These are phyloP conservation scores for Phalera bucephala DNA, from an alignment of 2,888 invertebrate species.

Conservation along the genomic window DNA sequence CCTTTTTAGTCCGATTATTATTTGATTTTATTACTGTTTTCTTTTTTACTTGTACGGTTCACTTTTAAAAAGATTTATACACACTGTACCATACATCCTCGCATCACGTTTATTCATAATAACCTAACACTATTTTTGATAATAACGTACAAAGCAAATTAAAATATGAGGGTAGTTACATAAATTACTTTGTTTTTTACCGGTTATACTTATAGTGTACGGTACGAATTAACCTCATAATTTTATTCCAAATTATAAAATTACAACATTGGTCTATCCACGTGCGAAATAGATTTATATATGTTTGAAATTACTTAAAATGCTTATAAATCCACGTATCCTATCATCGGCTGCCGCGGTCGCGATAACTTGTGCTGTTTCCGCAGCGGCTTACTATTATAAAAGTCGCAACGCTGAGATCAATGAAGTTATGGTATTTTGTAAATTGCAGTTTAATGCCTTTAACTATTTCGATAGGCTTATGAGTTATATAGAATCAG, in stretches of 20 bases:
- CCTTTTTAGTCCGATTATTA: no score
- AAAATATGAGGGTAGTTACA: no score
- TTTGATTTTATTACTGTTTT: no score
- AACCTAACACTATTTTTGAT: no score
- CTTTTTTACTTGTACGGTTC: no score
- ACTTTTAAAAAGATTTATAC: no score
- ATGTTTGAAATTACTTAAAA: conserved; percentile 70
- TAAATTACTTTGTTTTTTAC: no score
- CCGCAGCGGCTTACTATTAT: conserved; percentile 71
- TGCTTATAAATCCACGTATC: conserved; percentile 64
- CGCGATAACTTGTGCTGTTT: conserved; percentile 67
- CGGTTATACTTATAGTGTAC: no score
- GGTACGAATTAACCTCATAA: conserved; percentile 52
- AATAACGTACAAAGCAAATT: no score
- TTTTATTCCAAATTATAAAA: conserved; percentile 60
- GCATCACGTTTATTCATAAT: no score
- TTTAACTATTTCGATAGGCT: conserved; percentile 73
- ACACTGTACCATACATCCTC: no score
- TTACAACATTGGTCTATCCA: conserved; percentile 52
- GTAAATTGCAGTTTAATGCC: conserved; percentile 73
- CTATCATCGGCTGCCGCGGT: conserved; percentile 67
- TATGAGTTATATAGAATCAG: conserved; percentile 67
- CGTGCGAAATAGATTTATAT: conserved; percentile 38
- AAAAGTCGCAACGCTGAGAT: conserved; percentile 60
- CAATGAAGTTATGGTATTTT: conserved; percentile 79